Base-by-base conservation (phyloP, 1,140 invertebrate species). In the Orius laevigatus region DNA sequence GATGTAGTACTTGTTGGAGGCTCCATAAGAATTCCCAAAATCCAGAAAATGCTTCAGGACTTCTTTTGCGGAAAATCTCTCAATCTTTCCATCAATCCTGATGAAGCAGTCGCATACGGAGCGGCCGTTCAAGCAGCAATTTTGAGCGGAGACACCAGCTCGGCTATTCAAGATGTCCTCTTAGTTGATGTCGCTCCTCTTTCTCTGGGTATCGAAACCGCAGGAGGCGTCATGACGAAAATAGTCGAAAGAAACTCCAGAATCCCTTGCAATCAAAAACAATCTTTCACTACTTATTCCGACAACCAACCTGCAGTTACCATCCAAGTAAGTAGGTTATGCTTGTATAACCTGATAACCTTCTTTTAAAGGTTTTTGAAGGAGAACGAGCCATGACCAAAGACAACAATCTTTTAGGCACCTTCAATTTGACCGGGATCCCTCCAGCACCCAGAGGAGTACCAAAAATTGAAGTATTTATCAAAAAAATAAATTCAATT, bases 401-500 rank as follows among this genome's bases (percentile, higher is more conserved):
- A 48, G 75, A 79, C 56, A 79, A 84, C 61, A 84, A 88, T 60
- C 60, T 84, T 5, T 66, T 90, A 11, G 85, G 85, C 20, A 83
- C 76, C 39, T 88, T 88, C 58, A 79, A 85, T 53, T 60, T 79
- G 49, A 67, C 67, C 59, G 74, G 74, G n/a, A 75, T 78, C 46
- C 73, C 75, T 12, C 73, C 75, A 32, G 74, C 74, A 18, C 74
- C 74, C 0, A 67, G 70, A 66, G 54, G 68, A 41, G 52, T 63
- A 0, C 57, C 60, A 2, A 58, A 61, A 45, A 57, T 61, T 9
- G 73, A 75, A 15, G 52, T 49, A 48, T 38, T 3, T 16, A 19
- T 42, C 40, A 19, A 42, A 19, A 3, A 19, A 12, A 3, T 42
- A 42, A 15, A 5, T n/a, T n/a, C 25, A 25, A 8, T 25, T 25